phyloP scores from a whole-genome alignment of 2,113 vertebrate genomes.

The Gila orcuttii region DNA sequence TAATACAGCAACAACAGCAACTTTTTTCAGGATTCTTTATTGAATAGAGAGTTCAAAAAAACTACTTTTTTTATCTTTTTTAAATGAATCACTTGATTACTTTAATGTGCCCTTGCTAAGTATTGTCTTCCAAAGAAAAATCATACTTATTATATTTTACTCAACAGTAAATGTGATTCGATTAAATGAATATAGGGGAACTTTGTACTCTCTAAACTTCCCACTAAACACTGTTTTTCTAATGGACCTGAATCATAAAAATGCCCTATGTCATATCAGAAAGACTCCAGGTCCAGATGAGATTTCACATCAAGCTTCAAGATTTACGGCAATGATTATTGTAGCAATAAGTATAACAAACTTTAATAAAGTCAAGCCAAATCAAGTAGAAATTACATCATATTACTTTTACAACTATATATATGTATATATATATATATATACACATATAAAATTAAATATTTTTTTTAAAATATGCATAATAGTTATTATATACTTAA shows the following conservation, averaged over 20 bases:
- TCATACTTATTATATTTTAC: not conserved
- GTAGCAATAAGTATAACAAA: not conserved
- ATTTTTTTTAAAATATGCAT: not conserved
- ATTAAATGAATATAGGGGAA: not conserved
- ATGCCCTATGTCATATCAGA: not conserved
- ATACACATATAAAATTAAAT: too few species aligned
- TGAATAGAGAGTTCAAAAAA: too few species aligned
- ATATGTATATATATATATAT: too few species aligned
- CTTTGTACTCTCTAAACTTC: not conserved
- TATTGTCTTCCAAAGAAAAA: not conserved
- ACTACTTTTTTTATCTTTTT: too few species aligned
- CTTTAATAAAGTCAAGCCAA: not conserved
- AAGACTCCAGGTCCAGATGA: not conserved
- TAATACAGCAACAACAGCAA: not conserved
- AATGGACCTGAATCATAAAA: not conserved
- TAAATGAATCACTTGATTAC: not conserved
- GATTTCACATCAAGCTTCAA: constrained; percentile 8
- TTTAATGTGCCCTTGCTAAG: not conserved
- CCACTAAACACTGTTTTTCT: not conserved
- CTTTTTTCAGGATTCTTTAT: not conserved
- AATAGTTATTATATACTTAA: not conserved
- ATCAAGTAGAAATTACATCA: not conserved
- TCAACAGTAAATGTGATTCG: not conserved
- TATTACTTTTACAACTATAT: not conserved
- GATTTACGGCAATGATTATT: not conserved